Percentiles rank a stretch among this genome's conserved stretches.
phyloP scores from a whole-genome alignment of 2,797 vertebrate species.

The Emys orbicularis region DNA sequence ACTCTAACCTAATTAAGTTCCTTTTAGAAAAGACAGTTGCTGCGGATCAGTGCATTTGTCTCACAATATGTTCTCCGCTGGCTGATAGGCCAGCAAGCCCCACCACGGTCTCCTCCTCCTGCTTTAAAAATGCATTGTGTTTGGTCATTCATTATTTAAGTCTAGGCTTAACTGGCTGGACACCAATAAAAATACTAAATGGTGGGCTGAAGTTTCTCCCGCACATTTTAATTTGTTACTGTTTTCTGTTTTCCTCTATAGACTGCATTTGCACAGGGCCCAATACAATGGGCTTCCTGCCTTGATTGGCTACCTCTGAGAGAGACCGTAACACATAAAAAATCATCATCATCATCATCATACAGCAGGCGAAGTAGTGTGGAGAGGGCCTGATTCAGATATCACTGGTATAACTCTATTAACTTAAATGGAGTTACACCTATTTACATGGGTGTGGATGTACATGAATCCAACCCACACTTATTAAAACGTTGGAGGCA shows the following conservation, averaged over 20 bases:
- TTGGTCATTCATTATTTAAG: slow-evolving; percentile 64
- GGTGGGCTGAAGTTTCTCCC: slow-evolving; percentile 3
- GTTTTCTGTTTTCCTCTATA: slow-evolving; percentile 12
- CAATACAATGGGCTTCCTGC: neutral
- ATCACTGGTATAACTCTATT: neutral
- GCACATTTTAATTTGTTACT: slow-evolving; percentile 15
- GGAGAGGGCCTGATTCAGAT: neutral
- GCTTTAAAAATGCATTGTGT: slow-evolving; percentile 61
- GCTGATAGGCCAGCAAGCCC: slow-evolving; percentile 10
- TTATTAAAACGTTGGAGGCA: neutral
- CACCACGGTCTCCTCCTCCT: neutral
- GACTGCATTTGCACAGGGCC: neutral
- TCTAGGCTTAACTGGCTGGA: slow-evolving; percentile 36
- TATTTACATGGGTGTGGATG: neutral
- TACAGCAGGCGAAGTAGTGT: neutral
- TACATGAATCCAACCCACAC: neutral
- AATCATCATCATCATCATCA: neutral
- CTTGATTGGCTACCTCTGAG: neutral
- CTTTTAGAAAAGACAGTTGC: slow-evolving; percentile 65
- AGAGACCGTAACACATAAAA: neutral
- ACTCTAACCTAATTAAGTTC: slow-evolving; percentile 75
- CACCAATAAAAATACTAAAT: neutral
- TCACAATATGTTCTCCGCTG: slow-evolving; percentile 56
- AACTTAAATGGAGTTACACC: neutral
- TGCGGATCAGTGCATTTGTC: slow-evolving; percentile 59